These are phyloP conservation scores for Turritopsis dohrnii DNA, from an alignment of 30 jellyfish, hydroid and myxozoan genomes.

Conservation along the genomic window DNA sequence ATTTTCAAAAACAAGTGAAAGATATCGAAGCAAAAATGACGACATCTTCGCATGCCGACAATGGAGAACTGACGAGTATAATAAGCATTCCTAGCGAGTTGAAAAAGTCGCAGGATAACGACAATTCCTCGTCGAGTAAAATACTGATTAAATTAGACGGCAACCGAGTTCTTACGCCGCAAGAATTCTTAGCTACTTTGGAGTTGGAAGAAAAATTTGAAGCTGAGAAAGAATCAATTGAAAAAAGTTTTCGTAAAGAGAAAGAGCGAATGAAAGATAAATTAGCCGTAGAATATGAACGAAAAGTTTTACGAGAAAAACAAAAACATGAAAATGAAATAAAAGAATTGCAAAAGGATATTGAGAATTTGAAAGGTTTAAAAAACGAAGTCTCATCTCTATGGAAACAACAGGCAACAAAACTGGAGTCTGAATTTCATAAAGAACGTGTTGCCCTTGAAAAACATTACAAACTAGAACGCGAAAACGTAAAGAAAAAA, in stretches of 20 bases:
- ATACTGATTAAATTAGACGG: constrained; percentile 44
- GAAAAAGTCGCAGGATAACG: neutral
- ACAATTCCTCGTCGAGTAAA: constrained; percentile 20
- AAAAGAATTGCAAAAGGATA: constrained; percentile 42
- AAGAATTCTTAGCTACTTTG: constrained; percentile 59
- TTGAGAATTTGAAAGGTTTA: constrained; percentile 34
- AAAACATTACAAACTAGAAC: constrained; percentile 37
- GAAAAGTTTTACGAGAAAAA: constrained; percentile 46
- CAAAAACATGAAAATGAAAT: constrained; percentile 41
- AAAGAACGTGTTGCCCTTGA: constrained; percentile 44
- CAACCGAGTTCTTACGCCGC: constrained; percentile 58
- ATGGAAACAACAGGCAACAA: constrained; percentile 32
- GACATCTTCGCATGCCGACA: neutral
- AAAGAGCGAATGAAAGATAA: constrained; percentile 54
- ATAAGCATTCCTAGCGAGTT: neutral
- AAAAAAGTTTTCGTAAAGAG: constrained; percentile 70
- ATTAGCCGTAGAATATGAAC: constrained; percentile 52
- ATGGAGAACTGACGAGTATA: neutral
- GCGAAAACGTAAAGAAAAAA: constrained; percentile 26
- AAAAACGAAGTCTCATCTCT: constrained; percentile 43
- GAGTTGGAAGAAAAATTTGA: constrained; percentile 66
- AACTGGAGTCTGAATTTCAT: constrained; percentile 38
- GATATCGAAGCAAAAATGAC: constrained; percentile 44
- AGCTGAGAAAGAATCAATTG: constrained; percentile 68
- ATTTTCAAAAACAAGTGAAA: constrained; percentile 48